phyloP scores from a whole-genome alignment of 2,113 vertebrate genomes.

The Passer domesticus region DNA sequence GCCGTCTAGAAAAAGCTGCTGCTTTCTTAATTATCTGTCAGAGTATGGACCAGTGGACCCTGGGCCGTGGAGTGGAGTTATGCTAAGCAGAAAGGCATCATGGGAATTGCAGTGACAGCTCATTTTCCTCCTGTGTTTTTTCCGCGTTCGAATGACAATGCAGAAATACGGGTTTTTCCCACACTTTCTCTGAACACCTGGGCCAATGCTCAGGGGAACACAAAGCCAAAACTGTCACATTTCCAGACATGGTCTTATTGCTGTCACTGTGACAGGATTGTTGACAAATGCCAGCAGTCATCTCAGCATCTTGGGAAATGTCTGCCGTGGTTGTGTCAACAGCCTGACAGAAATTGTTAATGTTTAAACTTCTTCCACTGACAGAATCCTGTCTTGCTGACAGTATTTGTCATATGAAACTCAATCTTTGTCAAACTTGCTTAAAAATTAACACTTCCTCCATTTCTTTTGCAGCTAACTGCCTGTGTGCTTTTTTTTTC shows the following conservation, averaged over 20 bases:
- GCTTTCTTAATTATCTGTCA: conserved; percentile 99
- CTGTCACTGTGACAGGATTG: conserved; percentile 96
- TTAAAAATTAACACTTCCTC: conserved; percentile 90
- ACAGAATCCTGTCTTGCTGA: conserved; percentile 97
- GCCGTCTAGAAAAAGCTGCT: conserved; percentile 91
- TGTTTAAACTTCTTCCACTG: conserved; percentile 98
- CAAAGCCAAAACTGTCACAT: conserved; percentile 96
- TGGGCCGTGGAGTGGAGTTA: conserved; percentile 91
- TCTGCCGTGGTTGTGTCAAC: conserved; percentile 99
- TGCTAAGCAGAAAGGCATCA: conserved; percentile 99
- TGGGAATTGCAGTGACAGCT: conserved; percentile 99
- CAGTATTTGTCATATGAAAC: conserved; percentile 95
- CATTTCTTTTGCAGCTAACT: conserved; percentile 79
- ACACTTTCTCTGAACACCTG: conserved; percentile 88
- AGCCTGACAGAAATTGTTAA: conserved; percentile 99
- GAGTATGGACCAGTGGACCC: conserved; percentile 88
- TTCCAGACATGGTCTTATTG: conserved; percentile 91
- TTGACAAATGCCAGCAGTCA: conserved; percentile 99
- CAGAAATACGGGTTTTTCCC: conserved; percentile 89
- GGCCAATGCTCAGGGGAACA: conserved; percentile 93
- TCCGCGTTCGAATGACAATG: conserved; percentile 91
- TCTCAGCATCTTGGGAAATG: conserved; percentile 99
- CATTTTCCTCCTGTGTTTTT: conserved; percentile 96
- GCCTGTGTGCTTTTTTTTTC: conserved; percentile 61
- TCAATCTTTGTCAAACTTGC: conserved; percentile 90